Conservation (phyloP, 2,797 vertebrate genomes). For the Lemur catta region DNA sequence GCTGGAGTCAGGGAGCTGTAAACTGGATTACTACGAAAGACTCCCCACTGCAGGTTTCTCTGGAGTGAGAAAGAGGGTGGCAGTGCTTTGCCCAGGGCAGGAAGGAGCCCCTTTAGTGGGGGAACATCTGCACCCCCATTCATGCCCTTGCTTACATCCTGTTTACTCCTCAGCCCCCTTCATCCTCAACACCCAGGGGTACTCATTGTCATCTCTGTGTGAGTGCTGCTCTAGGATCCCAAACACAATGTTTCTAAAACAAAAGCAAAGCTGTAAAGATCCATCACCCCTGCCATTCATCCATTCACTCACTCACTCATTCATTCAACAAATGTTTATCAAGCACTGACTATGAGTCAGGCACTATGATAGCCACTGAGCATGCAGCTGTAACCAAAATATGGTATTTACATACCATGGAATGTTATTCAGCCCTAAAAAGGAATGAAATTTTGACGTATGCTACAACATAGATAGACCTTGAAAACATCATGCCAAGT, state of each 20-base stretch:
- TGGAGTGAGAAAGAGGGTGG: neutral
- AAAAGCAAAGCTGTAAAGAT: neutral
- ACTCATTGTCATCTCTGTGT: neutral
- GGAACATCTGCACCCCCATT: neutral
- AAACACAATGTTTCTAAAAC: neutral
- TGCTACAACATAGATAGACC: neutral
- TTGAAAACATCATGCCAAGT: neutral
- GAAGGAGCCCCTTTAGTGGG: neutral
- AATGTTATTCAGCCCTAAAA: neutral
- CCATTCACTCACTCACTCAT: neutral
- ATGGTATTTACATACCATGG: neutral
- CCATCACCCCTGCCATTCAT: neutral
- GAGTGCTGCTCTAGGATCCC: neutral
- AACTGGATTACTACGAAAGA: neutral
- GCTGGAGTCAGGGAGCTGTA: neutral
- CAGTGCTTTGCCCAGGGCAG: neutral
- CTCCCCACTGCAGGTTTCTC: neutral
- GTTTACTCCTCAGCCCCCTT: neutral
- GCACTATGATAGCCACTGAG: neutral
- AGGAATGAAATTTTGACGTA: neutral
- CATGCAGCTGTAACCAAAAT: neutral
- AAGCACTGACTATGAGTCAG: neutral
- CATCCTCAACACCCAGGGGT: neutral
- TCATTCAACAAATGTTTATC: neutral
- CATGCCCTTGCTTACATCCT: neutral